A percentile compares a stretch with the other conserved stretches of the same genome.
Conservation (phyloP, 2,888 invertebrate species). For the Tiliacea aurago region DNA sequence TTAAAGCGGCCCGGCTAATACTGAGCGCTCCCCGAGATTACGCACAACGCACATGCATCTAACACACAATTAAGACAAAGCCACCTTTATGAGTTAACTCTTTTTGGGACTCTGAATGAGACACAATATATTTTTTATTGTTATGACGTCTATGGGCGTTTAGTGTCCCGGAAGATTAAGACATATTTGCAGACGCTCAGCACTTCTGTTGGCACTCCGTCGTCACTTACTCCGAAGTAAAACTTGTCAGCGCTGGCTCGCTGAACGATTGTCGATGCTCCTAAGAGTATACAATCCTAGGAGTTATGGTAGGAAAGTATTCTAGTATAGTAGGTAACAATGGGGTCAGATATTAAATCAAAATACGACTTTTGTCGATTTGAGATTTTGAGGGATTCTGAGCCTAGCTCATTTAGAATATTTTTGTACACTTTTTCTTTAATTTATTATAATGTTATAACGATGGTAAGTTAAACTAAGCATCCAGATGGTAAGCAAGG, state of each 20-base stretch:
- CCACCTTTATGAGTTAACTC: no score
- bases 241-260: conserved; percentile 50
- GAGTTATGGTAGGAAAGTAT: conserved; percentile 31
- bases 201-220: background rate
- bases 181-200: background rate
- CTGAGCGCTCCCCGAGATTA: background rate
- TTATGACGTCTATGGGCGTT: no score
- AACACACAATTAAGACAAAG: background rate
- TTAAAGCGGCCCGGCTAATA: background rate
- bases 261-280: conserved; percentile 34
- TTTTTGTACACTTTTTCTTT: conserved; percentile 54
- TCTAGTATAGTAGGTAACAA: conserved; percentile 15
- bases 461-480: conserved; percentile 12
- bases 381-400: conserved; percentile 31
- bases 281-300: conserved; percentile 17
- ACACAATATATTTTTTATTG: no score
- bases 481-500: conserved; percentile 2
- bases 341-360: conserved; percentile 17
- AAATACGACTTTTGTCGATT: conserved; percentile 40
- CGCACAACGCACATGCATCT: background rate
- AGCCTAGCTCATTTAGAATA: conserved; percentile 56
- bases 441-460: conserved; percentile 38
- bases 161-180: no score
- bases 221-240: conserved; percentile 14
- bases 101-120: no score